Evolutionary conservation across 2,113 vertebrate genomes (phyloP).

Genomic region (Callipepla squamata): DNA sequence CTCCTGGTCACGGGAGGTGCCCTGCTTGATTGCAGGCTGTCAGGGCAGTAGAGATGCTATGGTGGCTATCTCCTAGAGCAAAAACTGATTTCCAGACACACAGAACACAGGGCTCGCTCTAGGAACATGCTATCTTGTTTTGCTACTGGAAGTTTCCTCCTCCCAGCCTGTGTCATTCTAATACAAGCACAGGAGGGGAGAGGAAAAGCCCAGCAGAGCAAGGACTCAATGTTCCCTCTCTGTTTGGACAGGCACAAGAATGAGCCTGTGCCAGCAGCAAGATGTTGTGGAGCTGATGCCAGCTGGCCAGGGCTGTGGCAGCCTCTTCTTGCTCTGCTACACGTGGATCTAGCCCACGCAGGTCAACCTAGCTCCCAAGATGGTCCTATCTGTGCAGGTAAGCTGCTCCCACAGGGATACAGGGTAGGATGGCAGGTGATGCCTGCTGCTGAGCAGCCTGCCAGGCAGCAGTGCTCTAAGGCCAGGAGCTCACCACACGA

Average conservation of each 20-base stretch:
- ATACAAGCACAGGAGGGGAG: rapidly evolving
- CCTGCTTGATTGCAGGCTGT: not conserved
- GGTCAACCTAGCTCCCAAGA: not conserved
- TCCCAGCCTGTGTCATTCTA: not conserved
- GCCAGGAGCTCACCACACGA: slow-evolving; percentile 86
- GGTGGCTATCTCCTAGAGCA: not conserved
- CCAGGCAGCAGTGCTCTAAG: rapidly evolving
- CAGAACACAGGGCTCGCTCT: not conserved
- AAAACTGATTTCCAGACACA: not conserved
- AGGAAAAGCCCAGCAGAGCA: not conserved
- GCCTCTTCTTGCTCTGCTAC: not conserved
- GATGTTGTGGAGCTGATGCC: not conserved
- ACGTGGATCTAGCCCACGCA: not conserved
- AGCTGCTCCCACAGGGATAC: rapidly evolving
- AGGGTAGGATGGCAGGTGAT: not conserved
- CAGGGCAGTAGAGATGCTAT: not conserved
- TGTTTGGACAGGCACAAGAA: not conserved
- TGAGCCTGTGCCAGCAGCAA: rapidly evolving
- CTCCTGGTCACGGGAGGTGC: not conserved
- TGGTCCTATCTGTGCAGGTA: not conserved
- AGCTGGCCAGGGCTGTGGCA: not conserved
- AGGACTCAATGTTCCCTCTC: not conserved
- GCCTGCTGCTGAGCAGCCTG: not conserved
- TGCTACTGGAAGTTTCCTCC: not conserved
- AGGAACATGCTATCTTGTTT: not conserved